Percentiles rank a stretch among this genome's conserved stretches.
Conservation (phyloP, 2,113 vertebrate genomes). For the Solenodon paradoxus region DNA sequence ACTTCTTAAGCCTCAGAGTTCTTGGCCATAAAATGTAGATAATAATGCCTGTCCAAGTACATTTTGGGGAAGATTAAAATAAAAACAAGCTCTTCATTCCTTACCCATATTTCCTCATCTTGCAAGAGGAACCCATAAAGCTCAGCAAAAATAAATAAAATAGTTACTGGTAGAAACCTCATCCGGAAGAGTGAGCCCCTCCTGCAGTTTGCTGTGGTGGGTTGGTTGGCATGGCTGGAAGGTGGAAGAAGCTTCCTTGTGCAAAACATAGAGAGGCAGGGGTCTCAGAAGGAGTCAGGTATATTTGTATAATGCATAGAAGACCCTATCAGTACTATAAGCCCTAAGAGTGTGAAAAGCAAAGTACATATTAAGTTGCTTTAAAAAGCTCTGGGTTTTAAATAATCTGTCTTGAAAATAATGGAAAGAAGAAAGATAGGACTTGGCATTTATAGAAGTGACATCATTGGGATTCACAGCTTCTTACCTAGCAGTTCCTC, state of each 20-base stretch:
- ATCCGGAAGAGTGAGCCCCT: not conserved
- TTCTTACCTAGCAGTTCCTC: not conserved
- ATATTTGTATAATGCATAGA: not conserved
- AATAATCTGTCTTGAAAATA: not conserved
- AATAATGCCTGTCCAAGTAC: not conserved
- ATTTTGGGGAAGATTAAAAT: not conserved
- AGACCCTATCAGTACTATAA: not conserved
- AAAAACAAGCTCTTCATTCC: not conserved
- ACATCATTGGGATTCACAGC: not conserved
- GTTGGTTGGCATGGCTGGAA: not conserved
- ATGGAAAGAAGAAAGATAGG: not conserved
- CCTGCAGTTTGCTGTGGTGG: not conserved
- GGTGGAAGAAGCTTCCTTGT: not conserved
- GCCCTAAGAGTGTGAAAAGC: not conserved
- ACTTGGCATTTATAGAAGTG: not conserved
- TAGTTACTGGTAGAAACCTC: not conserved
- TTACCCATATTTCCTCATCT: not conserved
- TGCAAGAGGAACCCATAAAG: not conserved
- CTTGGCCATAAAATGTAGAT: constrained; percentile 27
- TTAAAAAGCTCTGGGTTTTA: not conserved
- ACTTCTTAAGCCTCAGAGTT: not conserved
- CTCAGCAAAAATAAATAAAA: constrained; percentile 12
- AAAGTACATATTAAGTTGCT: not conserved
- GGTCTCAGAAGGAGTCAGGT: not conserved
- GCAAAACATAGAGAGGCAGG: not conserved